Evolutionary conservation across 2,113 vertebrate species (phyloP), one percentile per base, ranked within the genome.

Genomic region (Beaufortia kweichowensis): DNA sequence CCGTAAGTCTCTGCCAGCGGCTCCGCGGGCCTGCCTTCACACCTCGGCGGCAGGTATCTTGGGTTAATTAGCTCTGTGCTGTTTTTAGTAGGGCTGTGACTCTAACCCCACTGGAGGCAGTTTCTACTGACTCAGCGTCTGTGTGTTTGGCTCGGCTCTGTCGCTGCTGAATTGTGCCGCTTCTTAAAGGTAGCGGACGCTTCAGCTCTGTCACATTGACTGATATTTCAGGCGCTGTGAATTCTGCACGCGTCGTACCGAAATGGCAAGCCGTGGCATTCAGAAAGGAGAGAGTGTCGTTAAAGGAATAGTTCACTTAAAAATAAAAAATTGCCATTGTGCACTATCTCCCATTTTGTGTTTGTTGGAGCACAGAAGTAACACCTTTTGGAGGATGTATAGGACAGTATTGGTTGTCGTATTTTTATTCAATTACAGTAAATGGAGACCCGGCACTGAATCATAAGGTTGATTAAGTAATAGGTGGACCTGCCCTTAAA

Each of bases 41-140:
- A n/a, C 23, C 69, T 88, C 83, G 76, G 77, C n/a, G 87, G 84
- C 85, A 76, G 29, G 26, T 31, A 77, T 85, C 89, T 78, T 29
- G 84, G 84, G 81, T 90, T 89, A 89, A 89, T 91, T 87, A 86
- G 78, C 85, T 64, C 75, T 60, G 84, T 81, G 82, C 73, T 55
- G 86, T 55, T 61, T 33, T 61, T 48, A 60, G 39, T 50, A 14
- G n/a, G 65, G 41, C 7, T 68, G 59, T 31, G 43, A 60, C n/a
- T 60, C 64, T 35, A 50, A 4, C 39, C 50, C 14, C 11, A 28
- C 46, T 60, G 68, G 79, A 64, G 66, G 62, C 59, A 31, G 60
- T 79, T 78, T 73, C 69, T 78, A 83, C 78, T 77, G 79, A 79
- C 71, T 80, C 77, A 43, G 62, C 78, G 76, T 72, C 68, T 62